Evolutionary conservation across 1,140 invertebrate species (phyloP), one percentile per base, ranked within the genome.

Genomic region (Leguminivora glycinivorella): DNA sequence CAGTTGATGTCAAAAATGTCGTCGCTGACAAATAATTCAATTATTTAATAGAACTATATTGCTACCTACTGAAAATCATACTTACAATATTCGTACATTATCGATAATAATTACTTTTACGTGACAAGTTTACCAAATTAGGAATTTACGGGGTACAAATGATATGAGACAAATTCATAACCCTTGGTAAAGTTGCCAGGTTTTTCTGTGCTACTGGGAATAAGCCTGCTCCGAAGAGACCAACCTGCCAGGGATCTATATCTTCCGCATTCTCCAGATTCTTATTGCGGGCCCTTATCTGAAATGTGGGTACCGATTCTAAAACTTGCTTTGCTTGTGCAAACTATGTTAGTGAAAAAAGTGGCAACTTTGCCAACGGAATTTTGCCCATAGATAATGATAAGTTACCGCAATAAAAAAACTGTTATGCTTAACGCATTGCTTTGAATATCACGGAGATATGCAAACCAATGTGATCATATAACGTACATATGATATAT

Each of bases 221-320:
- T 22, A 52, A 52, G 19, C 9, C 17, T 1, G 47, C 47, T 17
- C 26, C 6, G 47, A 22, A 9, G 19, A 60, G 75, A 89, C 87
- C 79, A 84, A 90, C 88, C 88, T 90, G 75, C 70, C 69, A 71
- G 34, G 88, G 83, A 72, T 83, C 77, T 82, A 88, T 87, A 74
- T 90, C 86, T 87, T 86, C 82, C 79, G 82, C 86, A 85, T 80
- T 68, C 84, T 86, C 86, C 81, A 80, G 79, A 84, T 81, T 83
- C 83, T 80, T 89, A 63, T 34, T 63, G 58, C 72, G 75, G 68
- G 76, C 74, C 73, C 79, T 87, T 83, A 84, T 79, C 87, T 89
- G 87, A 84, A 89, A 87, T 69, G 72, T 72, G 58, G 73, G 69
- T 34, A 14, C 73, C 25, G n/a, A 4, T 22, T 70, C 29, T 70